Evolutionary conservation across 2,888 invertebrate species (phyloP).

Genomic region (Philhelius pedissequus): DNA sequence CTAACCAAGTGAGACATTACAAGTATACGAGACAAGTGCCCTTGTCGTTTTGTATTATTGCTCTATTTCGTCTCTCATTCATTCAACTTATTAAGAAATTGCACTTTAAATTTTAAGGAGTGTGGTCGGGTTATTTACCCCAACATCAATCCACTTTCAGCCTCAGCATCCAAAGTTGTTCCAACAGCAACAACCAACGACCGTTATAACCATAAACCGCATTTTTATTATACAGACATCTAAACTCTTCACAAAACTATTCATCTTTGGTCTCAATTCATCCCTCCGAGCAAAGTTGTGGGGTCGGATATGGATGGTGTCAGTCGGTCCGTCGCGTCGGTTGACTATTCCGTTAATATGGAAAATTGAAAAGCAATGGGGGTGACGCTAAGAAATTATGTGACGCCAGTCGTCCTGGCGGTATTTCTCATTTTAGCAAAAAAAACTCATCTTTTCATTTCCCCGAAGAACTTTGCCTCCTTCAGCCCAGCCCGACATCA

Average conservation of each 20-base stretch:
- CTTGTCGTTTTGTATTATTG: constrained; percentile 14
- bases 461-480: neutral
- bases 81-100: constrained; percentile 58
- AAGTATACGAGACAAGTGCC: constrained; percentile 10
- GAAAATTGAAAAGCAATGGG: constrained; percentile 58
- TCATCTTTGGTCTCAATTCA: constrained; percentile 43
- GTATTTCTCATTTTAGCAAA: constrained; percentile 20
- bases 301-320: neutral
- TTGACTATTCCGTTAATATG: constrained; percentile 21
- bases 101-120: constrained; percentile 25
- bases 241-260: constrained; percentile 32
- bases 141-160: neutral
- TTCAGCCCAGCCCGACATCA: neutral
- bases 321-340: neutral
- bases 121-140: neutral
- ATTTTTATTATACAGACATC: constrained; percentile 5
- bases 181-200: neutral
- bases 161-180: neutral
- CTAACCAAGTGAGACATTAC: constrained; percentile 23
- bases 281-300: neutral
- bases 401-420: constrained; percentile 67
- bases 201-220: neutral
- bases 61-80: constrained; percentile 17
- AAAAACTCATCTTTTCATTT: constrained; percentile 10
- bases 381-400: constrained; percentile 54